Evolutionary conservation across 2,888 invertebrate species (phyloP), one percentile per base, ranked within the genome.

Genomic region (Limnephilus rhombicus): DNA sequence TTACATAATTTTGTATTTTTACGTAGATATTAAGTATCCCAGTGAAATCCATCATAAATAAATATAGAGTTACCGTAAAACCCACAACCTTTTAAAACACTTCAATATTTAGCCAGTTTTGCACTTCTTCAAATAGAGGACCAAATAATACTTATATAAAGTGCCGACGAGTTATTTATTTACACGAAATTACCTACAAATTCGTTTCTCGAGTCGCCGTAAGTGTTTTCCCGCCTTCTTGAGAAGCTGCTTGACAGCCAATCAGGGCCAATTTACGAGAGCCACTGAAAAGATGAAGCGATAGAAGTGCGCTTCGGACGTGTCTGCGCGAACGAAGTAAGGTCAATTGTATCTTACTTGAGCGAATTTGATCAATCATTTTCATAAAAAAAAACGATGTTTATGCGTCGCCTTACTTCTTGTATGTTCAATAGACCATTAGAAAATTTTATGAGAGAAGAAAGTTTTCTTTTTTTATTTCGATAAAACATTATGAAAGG

Each of bases 171-270:
- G 68, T 68, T 68, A n/a, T 68, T 68, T 68, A 24, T 68, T 68
- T 68, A 68, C 68, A 9, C 68, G 68, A 68, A 68, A 68, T 68
- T 68, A 68, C 68, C 68, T 68, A 7, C 2, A 68, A 68, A 68
- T 68, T 68, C 68, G 68, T 68, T 68, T 68, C 68, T 68, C n/a
- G 68, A 68, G 68, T 68, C 68, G 68, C 68, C 68, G 68, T 68
- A n/a, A 68, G 68, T 24, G 68, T 24, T 68, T 68, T 68, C 68
- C 68, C 68, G 68, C n/a, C 68, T 68, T 68, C 68, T 68, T 68
- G 24, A 68, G 24, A 68, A 18, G 68, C 68, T 9, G 68, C 68
- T 9, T n/a, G 68, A 68, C 68, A 68, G 68, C 24, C 24, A 68
- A 68, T 68, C 68, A 68, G 24, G 24, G 24, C 68, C 68, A 18